Evolutionary conservation across 2,888 invertebrate species (phyloP).

Genomic region (Lasiommata megera): DNA sequence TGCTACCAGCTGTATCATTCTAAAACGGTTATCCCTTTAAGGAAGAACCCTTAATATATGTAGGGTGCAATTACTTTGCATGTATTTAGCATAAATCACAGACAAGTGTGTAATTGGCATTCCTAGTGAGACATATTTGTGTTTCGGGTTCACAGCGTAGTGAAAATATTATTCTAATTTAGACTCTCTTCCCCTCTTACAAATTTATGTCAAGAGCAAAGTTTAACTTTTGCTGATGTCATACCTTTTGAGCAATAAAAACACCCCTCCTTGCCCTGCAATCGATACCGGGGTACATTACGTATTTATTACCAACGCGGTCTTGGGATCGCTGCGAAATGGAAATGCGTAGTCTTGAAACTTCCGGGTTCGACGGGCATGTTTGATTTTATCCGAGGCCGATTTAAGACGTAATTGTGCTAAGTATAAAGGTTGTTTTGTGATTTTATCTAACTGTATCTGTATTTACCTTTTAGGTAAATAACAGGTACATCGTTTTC

Average conservation of each 20-base stretch:
- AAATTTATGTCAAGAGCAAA: slow-evolving; percentile 32
- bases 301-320: slow-evolving; percentile 65
- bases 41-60: too few relatives aligned
- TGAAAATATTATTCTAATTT: slow-evolving; percentile 10
- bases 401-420: not conserved
- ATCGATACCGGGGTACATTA: slow-evolving; percentile 67
- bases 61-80: not conserved
- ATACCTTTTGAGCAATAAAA: slow-evolving; percentile 53
- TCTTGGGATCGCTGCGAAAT: slow-evolving; percentile 41
- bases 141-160: not conserved
- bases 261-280: slow-evolving; percentile 55
- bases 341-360: slow-evolving; percentile 45
- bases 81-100: not conserved
- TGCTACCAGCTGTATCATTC: too few relatives aligned
- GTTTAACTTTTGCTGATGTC: slow-evolving; percentile 51
- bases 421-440: not conserved
- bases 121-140: not conserved
- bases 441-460: not conserved
- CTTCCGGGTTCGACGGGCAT: slow-evolving; percentile 8
- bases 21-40: too few relatives aligned
- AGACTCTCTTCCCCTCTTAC: not conserved
- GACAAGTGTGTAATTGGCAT: not conserved
- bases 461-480: not conserved
- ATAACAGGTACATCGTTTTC: not conserved
- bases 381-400: slow-evolving; percentile 14